Conservation (phyloP, 2,113 vertebrate species). For the Eira barbara region DNA sequence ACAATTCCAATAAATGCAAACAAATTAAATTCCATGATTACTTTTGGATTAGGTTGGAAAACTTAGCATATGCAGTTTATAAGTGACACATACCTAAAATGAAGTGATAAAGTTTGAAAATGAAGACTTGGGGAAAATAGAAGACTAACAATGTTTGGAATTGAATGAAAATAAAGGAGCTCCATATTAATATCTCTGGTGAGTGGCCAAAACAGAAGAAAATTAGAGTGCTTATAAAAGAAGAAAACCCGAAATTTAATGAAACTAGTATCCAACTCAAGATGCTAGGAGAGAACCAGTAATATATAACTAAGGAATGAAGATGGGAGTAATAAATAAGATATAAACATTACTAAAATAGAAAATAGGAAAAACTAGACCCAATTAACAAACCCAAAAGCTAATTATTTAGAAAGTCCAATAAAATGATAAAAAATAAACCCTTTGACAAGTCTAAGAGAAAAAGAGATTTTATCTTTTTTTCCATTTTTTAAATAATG, state of each 20-base stretch:
- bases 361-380: not conserved
- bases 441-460: not conserved
- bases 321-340: slow-evolving; percentile 5
- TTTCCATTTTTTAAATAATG: no score
- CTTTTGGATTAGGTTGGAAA: not conserved
- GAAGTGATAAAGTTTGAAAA: slow-evolving; percentile 31
- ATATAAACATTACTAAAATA: not conserved
- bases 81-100: not conserved
- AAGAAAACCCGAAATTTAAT: not conserved
- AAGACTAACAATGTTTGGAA: not conserved
- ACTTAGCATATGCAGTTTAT: not conserved
- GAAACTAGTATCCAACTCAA: slow-evolving; percentile 8
- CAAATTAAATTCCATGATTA: slow-evolving; percentile 5
- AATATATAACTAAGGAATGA: not conserved
- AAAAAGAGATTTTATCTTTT: not conserved
- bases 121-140: not conserved
- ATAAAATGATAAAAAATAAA: not conserved
- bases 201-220: slow-evolving; percentile 13
- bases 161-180: not conserved
- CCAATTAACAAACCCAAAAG: not conserved
- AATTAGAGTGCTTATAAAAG: not conserved
- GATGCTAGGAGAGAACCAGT: not conserved
- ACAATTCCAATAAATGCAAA: not conserved
- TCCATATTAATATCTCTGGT: not conserved
- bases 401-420: not conserved